Base-by-base conservation (phyloP, 2,113 vertebrate species). In the Stictonetta naevosa region DNA sequence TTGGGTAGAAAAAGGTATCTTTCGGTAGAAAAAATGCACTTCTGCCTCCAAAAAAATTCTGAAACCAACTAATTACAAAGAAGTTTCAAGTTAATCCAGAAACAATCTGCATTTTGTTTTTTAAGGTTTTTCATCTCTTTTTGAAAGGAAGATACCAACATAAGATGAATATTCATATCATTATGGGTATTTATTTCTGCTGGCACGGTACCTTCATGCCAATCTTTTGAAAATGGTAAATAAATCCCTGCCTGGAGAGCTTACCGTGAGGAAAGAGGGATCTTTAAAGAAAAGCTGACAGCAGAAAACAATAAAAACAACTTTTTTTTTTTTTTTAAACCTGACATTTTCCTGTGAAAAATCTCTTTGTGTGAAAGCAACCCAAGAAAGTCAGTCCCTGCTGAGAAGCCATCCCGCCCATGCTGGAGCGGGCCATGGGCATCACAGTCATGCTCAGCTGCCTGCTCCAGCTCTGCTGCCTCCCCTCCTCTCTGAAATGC, bases 261-360 rank as follows among this genome's bases (percentile, higher is more conserved):
- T 71, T 78, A 25, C 28, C 75, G 9, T 1, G 14, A 78, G 40
- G 56, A 53, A 78, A 82, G 8, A 31, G 50, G 81, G 69, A 71
- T 26, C 34, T 74, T 56, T 28, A 79, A 79, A 87, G 62, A 84
- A 88, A 68, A 87, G 50, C 73, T 79, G 78, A 64, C 48, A 91
- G 53, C 29, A 87, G 58, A 33, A 28, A 85, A 84, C 92, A 94
- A 86, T 59, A 77, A 91, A 94, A 88, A 4, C 67, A 82, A 55
- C 26, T 18, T 29, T 62, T 13, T 7, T 19, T 53, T 40, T 62
- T 66, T 73, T 33, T 66, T 56, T 46, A 53, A 3, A 86, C 40
- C 22, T 82, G 81, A 84, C 53, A 52, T 93, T 93, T 94, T 83
- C 48, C 38, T 19, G 56, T 68, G 67, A 77, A 87, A 82, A 66